Base-by-base conservation (phyloP, 2,797 vertebrate species). In the Nannoperca obscura region DNA sequence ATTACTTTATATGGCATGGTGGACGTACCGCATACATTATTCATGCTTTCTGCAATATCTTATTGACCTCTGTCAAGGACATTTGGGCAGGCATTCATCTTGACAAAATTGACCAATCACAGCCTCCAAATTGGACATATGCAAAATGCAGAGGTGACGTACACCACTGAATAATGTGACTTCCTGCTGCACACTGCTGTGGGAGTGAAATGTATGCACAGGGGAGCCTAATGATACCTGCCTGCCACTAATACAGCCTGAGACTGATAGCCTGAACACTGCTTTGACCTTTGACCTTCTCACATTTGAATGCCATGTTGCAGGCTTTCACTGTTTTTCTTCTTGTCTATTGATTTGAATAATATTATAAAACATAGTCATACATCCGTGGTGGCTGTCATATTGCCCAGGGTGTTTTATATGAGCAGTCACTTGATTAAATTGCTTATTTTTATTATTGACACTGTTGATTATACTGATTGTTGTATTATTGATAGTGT, bases 41-140 rank as follows among this genome's bases (percentile, higher is more conserved):
- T 93, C 90, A 93, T 91, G 78, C 47, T 55, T 57, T 84, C 79
- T 63, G 84, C 86, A 83, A 90, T 84, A 80, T 88, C 79, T 83
- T 83, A 80, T 85, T 92, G 91, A 93, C 93, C 89, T 89, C 68
- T 86, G 73, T 77, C 85, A 93, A 93, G 93, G 93, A 90, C 90
- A 70, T 88, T 87, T 85, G 85, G 89, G 90, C 76, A 30, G 82
- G 62, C 78, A 86, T 92, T 93, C 89, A 88, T 91, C 86, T 88
- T 72, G 76, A 87, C 83, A 84, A 86, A 92, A 91, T 80, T 84
- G 80, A 78, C 90, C 92, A 93, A 91, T 91, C 86, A 78, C 83
- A 84, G 76, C 55, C 14, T 74, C 83, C 68, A 85, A 88, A 86
- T 89, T 84, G 84, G 80, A 89, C 80, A 83, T 86, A 87, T 92